Evolutionary conservation across 2,888 invertebrate species (phyloP), one percentile per base, ranked within the genome.

Genomic region (Hesperia comma): DNA sequence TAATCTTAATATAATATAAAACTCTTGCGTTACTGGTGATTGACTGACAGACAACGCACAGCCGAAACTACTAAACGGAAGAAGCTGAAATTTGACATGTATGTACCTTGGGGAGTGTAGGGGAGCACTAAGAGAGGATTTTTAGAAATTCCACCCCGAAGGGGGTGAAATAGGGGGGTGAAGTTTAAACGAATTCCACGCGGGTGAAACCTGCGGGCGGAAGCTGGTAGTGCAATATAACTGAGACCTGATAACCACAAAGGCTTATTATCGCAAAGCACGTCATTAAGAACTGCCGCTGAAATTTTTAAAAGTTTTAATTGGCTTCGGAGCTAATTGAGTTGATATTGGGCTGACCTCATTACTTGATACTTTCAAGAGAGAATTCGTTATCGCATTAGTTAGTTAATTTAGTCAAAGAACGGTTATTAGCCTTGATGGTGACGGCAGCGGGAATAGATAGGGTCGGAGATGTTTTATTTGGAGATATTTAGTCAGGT

Each of bases 271-370:
- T 46, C 17, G 14, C n/a, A 15, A 49, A 46, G 49, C 33, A 60
- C 37, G 41, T 57, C 21, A 57, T 56, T n/a, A n/a, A n/a, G n/a
- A n/a, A 21, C 37, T 41, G 57, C 14, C 43, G 49, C 33, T 14
- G 60, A 8, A 46, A 17, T 33, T 14, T 53, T 37, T 40, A 4
- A 37, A 63, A 63, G 37, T 63, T 63, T 56, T 56, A 63, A 63
- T 63, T 63, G 63, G 46, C 63, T 63, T 21, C 63, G 37, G 46
- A 46, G 63, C 33, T 56, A 56, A 63, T 63, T 63, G 46, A 46
- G 63, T 19, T 56, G 46, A 49, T 56, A 63, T 63, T 63, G 56
- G 56, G 14, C 46, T 49, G 46, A 17, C 49, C 63, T 63, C 63
- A 56, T 56, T 63, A 63, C 43, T 41, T 55, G 32, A 37, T 33